A percentile compares a stretch with the other conserved stretches of the same genome.
Evolutionary conservation across 2,888 invertebrate genomes (phyloP).

Genomic region (Ochlodes sylvanus): DNA sequence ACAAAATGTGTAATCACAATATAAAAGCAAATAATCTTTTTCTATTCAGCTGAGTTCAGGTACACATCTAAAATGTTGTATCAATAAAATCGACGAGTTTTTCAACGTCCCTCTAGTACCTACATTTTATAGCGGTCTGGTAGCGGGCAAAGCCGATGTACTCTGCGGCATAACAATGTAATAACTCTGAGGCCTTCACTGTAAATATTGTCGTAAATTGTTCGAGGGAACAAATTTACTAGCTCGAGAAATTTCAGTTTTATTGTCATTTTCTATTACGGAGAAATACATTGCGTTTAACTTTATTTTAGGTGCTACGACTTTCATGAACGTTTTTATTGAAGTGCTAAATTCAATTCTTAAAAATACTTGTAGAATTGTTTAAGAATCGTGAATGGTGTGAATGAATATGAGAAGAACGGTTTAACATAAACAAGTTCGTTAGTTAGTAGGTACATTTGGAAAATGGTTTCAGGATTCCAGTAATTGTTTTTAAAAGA

Average conservation of each 20-base stretch:
- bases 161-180: conserved; percentile 25
- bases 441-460: too few species aligned
- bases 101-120: neutral
- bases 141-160: conserved; percentile 10
- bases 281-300: conserved; percentile 2
- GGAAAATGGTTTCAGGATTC: too few species aligned
- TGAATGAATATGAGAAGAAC: too few species aligned
- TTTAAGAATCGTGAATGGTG: too few species aligned
- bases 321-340: neutral
- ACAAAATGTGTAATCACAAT: too few species aligned
- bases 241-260: conserved; percentile 25
- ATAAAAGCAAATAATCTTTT: too few species aligned
- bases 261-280: conserved; percentile 29
- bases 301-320: neutral
- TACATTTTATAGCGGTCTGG: conserved; percentile 21
- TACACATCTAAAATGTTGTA: conserved; percentile 15
- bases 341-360: too few species aligned
- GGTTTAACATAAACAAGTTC: too few species aligned
- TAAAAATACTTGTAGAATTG: too few species aligned
- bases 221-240: conserved; percentile 31
- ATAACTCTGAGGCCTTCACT: conserved; percentile 29
- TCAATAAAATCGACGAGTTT: conserved; percentile 25
- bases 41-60: neutral
- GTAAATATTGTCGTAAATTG: conserved; percentile 36
- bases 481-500: too few species aligned